phyloP scores from a whole-genome alignment of 2,797 vertebrate genomes.

The Hydrolagus colliei region DNA sequence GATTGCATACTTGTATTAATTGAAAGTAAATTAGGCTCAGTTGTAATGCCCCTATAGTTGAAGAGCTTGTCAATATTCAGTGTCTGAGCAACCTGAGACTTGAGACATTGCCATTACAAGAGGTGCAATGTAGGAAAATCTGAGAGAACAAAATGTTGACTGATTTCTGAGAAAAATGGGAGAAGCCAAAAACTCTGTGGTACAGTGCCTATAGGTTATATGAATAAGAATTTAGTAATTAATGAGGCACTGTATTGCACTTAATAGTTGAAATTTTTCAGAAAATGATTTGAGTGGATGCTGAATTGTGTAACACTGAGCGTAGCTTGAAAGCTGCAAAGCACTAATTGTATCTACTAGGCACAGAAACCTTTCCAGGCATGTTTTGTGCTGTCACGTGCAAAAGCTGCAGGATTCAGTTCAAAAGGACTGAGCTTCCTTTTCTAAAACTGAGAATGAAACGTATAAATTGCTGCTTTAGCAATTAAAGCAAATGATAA shows the following conservation, averaged over 20 bases:
- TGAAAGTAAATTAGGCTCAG: background rate
- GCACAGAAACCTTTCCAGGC: background rate
- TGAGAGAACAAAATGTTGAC: too few species aligned
- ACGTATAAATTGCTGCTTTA: constrained; percentile 58
- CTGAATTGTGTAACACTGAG: background rate
- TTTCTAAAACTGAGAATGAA: background rate
- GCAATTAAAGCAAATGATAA: constrained; percentile 77
- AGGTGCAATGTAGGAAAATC: too few species aligned
- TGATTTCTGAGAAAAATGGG: background rate
- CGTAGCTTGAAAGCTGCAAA: background rate
- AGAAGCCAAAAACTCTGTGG: background rate
- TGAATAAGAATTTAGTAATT: background rate
- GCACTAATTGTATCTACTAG: background rate
- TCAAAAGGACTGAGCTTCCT: background rate
- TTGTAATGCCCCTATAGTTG: background rate
- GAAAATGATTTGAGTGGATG: background rate
- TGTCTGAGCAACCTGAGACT: too few species aligned
- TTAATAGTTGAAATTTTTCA: background rate
- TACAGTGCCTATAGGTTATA: too few species aligned
- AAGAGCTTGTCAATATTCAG: too few species aligned
- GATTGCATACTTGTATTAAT: background rate
- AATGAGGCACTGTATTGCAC: background rate
- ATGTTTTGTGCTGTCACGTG: background rate
- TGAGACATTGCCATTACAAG: too few species aligned
- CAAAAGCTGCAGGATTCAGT: background rate